A percentile compares a stretch with the other conserved stretches of the same genome.
Evolutionary conservation across 2,888 invertebrate genomes (phyloP).

Genomic region (Silvanus unidentatus): DNA sequence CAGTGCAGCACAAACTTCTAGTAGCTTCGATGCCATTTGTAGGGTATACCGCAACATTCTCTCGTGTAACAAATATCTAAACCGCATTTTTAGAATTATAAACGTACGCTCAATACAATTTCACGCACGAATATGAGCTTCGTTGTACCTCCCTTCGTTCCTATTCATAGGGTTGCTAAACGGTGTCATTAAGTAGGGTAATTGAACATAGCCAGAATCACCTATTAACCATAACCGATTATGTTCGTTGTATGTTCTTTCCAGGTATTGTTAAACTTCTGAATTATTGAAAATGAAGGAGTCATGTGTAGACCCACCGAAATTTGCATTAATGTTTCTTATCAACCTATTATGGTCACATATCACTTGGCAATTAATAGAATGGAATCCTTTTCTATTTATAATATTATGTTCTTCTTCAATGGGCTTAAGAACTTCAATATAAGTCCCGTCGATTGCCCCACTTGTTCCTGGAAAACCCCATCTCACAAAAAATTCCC

Average conservation of each 20-base stretch:
- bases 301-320: constrained; percentile 10
- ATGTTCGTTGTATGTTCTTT: background rate
- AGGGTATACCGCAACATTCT: background rate
- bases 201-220: constrained; percentile 14
- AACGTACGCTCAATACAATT: constrained; percentile 16
- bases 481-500: constrained; percentile 4
- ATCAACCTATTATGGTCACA: constrained; percentile 8
- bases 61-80: constrained; percentile 14
- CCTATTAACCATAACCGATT: constrained; percentile 9
- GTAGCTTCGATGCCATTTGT: background rate
- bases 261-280: constrained; percentile 2
- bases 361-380: constrained; percentile 8
- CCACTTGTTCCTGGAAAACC: constrained; percentile 8
- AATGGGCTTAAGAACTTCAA: constrained; percentile 8
- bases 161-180: constrained; percentile 9
- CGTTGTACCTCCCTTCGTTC: constrained; percentile 14
- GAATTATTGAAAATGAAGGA: constrained; percentile 9
- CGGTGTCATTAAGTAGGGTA: constrained; percentile 17
- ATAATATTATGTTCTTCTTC: constrained; percentile 9
- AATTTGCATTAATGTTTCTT: constrained; percentile 8
- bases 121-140: constrained; percentile 13
- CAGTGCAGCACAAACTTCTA: background rate
- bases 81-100: constrained; percentile 16
- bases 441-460: constrained; percentile 7
- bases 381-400: constrained; percentile 11